Evolutionary conservation across 2,888 invertebrate genomes (phyloP).

Genomic region (Teleogryllus oceanicus): DNA sequence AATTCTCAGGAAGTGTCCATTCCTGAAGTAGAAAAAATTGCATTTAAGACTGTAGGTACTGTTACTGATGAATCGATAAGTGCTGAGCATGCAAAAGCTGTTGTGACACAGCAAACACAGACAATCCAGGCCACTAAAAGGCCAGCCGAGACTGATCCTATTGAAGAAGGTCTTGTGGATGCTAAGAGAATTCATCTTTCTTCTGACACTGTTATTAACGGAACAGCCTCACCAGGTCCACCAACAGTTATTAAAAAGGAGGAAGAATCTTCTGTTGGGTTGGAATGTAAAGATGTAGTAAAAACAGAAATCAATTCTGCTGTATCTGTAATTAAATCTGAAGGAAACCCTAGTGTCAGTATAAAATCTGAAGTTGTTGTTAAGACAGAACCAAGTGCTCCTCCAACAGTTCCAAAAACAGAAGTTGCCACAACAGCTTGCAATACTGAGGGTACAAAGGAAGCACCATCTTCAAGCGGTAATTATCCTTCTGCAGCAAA

Average conservation of each 20-base stretch:
- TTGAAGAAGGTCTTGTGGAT: constrained; percentile 22
- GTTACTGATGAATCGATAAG: constrained; percentile 28
- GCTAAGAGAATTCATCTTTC: constrained; percentile 31
- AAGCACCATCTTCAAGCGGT: constrained; percentile 37
- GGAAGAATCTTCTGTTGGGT: background rate
- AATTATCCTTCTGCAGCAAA: constrained; percentile 68
- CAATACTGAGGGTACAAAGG: background rate
- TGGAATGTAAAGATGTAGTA: background rate
- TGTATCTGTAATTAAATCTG: constrained; percentile 3
- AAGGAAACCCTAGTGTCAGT: background rate
- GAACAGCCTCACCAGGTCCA: constrained; percentile 30
- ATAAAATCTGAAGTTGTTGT: background rate
- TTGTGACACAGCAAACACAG: constrained; percentile 30
- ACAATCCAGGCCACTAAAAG: constrained; percentile 29
- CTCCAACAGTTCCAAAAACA: constrained; percentile 32
- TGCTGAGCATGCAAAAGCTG: constrained; percentile 26
- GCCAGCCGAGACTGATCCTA: constrained; percentile 27
- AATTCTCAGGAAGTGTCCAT: constrained; percentile 18
- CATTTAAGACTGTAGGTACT: constrained; percentile 32
- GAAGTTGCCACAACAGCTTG: constrained; percentile 32
- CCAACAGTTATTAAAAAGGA: background rate
- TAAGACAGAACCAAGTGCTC: constrained; percentile 25
- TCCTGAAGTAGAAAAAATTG: constrained; percentile 27
- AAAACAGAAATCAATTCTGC: background rate
- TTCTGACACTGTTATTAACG: constrained; percentile 28